A percentile compares a stretch with the other conserved stretches of the same genome.
Conservation (phyloP, 2,797 vertebrate species). For the Anabacerthia variegaticeps region DNA sequence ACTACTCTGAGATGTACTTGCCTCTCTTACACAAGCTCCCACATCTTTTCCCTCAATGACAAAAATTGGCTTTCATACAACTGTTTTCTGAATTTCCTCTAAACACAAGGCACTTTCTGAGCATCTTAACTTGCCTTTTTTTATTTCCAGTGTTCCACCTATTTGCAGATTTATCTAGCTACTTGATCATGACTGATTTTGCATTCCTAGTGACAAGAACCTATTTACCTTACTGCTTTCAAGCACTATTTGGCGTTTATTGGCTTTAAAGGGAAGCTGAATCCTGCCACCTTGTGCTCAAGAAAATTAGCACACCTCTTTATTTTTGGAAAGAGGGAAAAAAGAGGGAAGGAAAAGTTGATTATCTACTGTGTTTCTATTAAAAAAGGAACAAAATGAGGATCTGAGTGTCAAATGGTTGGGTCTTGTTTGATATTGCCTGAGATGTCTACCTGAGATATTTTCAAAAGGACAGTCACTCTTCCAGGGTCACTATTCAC, state of each 20-base stretch:
- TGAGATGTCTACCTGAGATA: neutral
- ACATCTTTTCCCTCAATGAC: neutral
- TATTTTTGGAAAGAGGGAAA: neutral
- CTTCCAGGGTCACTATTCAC: neutral
- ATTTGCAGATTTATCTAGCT: neutral
- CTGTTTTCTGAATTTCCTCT: neutral
- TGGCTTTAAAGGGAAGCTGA: slow-evolving; percentile 27
- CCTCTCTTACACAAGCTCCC: neutral
- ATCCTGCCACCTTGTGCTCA: slow-evolving; percentile 73
- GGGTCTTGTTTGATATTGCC: rapidly evolving
- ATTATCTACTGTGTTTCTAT: neutral
- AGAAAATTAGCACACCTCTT: slow-evolving; percentile 20
- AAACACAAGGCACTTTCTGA: rapidly evolving
- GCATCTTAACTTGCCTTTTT: neutral
- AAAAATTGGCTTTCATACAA: neutral
- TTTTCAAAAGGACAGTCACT: neutral
- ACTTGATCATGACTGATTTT: slow-evolving; percentile 43
- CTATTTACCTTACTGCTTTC: neutral
- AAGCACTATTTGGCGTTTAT: neutral
- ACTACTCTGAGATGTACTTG: neutral
- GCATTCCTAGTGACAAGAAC: neutral
- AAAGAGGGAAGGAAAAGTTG: neutral
- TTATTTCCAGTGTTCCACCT: neutral
- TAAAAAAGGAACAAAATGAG: neutral
- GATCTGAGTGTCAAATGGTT: neutral